Evolutionary conservation across 1,140 invertebrate species (phyloP), one percentile per base, ranked within the genome.

Genomic region (Thaumetopoea pityocampa): DNA sequence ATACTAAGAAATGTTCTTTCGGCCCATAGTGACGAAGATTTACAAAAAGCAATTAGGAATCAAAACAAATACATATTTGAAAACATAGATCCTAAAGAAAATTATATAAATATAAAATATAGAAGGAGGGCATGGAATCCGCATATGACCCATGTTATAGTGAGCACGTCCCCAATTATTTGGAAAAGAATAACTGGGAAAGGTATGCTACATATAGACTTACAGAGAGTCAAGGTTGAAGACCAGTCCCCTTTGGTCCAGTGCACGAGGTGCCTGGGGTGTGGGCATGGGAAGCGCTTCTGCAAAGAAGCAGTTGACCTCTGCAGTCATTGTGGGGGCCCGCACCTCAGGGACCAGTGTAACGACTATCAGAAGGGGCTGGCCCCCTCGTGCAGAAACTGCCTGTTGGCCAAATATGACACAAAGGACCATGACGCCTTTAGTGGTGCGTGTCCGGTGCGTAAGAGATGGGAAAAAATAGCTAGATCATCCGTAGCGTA

Each of bases 251-350:
- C n/a, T n/a, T n/a, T n/a, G n/a, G n/a, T n/a, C n/a, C n/a, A n/a
- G n/a, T n/a, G n/a, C n/a, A n/a, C n/a, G n/a, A n/a, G n/a, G n/a
- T n/a, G n/a, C n/a, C n/a, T n/a, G n/a, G n/a, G n/a, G n/a, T n/a
- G n/a, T n/a, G n/a, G n/a, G 1, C 27, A 24, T 16, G 34, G 15
- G 2, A 24, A 11, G 8, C 10, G 33, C 2, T 35, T 23, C 14
- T 51, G 41, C 19, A 33, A 9, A 14, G 42, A 36, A 5, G 0
- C 36, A 6, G 18, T 6, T 2, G 35, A 40, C 5, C 10, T 22
- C 5, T 52, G 49, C 24, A 29, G 36, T 10, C 42, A 52, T 22
- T 52, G 42, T n/a, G 42, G 42, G 0, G 43, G 27, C 9, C 32
- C 37, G 0, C 50, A 52, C 8, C 8, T 47, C 2, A 14, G 18